phyloP scores from a whole-genome alignment of 2,797 vertebrate species.

The Galagoides demidoff region DNA sequence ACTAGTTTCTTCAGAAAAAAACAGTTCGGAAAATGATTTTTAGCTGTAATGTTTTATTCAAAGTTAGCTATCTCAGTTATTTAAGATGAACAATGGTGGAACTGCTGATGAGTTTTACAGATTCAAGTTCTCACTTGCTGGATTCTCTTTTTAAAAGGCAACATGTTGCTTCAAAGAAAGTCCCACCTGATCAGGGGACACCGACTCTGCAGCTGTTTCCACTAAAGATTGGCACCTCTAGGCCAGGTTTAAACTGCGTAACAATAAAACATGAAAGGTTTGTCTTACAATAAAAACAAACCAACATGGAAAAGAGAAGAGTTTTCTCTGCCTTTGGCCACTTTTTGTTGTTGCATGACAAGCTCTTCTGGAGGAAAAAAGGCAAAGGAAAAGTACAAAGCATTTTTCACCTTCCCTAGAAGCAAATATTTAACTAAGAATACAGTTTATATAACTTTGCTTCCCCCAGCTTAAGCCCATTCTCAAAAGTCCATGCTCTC shows the following conservation, averaged over 20 bases:
- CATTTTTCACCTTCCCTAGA: conserved; percentile 88
- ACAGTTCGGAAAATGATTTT: not conserved
- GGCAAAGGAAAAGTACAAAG: conserved; percentile 81
- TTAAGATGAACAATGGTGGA: conserved; percentile 80
- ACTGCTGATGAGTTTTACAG: conserved; percentile 82
- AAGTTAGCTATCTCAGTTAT: conserved; percentile 78
- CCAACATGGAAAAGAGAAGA: conserved; percentile 79
- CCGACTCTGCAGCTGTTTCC: conserved; percentile 87
- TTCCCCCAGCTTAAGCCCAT: conserved; percentile 35
- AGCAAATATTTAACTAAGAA: conserved; percentile 86
- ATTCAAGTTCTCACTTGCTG: conserved; percentile 84
- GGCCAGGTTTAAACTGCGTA: conserved; percentile 85
- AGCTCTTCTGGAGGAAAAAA: conserved; percentile 76
- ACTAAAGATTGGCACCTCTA: conserved; percentile 87
- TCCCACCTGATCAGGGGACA: conserved; percentile 86
- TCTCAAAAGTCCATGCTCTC: conserved; percentile 58
- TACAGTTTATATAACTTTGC: conserved; percentile 80
- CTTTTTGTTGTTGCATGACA: conserved; percentile 78
- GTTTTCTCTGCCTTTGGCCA: conserved; percentile 77
- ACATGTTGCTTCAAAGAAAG: conserved; percentile 84
- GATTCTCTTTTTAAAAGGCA: conserved; percentile 85
- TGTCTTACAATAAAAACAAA: conserved; percentile 88
- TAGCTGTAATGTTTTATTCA: conserved; percentile 44
- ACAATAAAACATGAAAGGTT: conserved; percentile 89
- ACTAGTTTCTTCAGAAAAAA: not conserved